Evolutionary conservation across 1,140 invertebrate species (phyloP), one percentile per base, ranked within the genome.

Genomic region (Psix sp.): DNA sequence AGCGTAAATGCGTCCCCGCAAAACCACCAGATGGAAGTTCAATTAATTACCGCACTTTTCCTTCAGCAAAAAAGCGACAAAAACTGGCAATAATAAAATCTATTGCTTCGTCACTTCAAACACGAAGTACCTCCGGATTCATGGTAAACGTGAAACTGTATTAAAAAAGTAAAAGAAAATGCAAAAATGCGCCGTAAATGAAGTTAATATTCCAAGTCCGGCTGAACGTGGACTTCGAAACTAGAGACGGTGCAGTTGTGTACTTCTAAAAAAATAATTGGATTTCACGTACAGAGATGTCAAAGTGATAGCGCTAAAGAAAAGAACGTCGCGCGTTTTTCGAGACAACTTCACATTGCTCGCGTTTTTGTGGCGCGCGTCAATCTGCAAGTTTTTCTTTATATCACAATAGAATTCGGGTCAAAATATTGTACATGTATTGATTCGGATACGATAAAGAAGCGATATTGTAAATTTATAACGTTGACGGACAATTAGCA

Each of bases 231-330:
- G 16, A 54, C 49, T 65, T 38, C 20, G 7, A 40, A 52, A 52
- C 39, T 43, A 21, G 3, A 10, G 31, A n/a, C n/a, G n/a, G n/a
- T n/a, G n/a, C n/a, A n/a, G n/a, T n/a, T n/a, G n/a, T n/a, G n/a
- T n/a, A n/a, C n/a, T n/a, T n/a, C n/a, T n/a, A n/a, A n/a, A 60
- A 70, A 39, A 60, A 60, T 70, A 70, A 70, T 70, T 60, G 66
- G 48, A 70, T 39, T 54, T 20, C 16, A 29, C 42, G 26, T 40
- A 56, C 33, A 46, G 26, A 70, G 46, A 70, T 60, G 54, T 52
- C 65, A 54, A 60, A 68, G 33, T 48, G 66, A 60, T 52, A 39
- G 60, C 48, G 39, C 20, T 38, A 26, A 40, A 45, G 52, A 45
- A 45, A 40, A 45, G 52, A 45, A 45, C 39, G 40, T 46, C 17